Evolutionary conservation across 2,113 vertebrate species (phyloP).

Genomic region (Lophotis ruficrista): DNA sequence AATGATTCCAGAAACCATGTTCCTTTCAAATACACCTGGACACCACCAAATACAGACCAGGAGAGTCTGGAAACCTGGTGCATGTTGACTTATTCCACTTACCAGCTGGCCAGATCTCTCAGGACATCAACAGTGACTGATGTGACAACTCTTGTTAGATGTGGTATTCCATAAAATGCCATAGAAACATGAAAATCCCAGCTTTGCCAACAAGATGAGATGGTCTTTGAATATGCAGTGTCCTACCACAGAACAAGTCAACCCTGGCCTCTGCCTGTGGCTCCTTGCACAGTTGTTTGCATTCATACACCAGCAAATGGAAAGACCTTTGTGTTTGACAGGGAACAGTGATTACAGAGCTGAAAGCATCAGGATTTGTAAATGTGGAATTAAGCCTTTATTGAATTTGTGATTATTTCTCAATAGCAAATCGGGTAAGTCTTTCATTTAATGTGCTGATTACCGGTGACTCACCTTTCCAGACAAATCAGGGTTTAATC

Average conservation of each 20-base stretch:
- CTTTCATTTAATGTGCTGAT: slow-evolving; percentile 24
- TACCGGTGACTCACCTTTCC: slow-evolving; percentile 37
- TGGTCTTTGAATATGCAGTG: not conserved
- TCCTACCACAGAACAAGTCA: not conserved
- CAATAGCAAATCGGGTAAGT: not conserved
- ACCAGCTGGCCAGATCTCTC: not conserved
- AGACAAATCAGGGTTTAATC: slow-evolving; percentile 22
- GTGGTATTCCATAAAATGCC: not conserved
- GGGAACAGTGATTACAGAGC: not conserved
- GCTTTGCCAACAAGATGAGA: not conserved
- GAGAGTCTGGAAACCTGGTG: not conserved
- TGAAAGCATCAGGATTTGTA: not conserved
- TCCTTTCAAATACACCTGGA: not conserved
- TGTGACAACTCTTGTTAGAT: not conserved
- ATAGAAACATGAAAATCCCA: not conserved
- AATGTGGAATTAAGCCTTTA: slow-evolving; percentile 5
- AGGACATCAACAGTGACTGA: not conserved
- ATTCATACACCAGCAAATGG: not conserved
- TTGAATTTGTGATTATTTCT: slow-evolving; percentile 25
- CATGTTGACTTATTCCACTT: not conserved
- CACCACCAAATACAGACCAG: not conserved
- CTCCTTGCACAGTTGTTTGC: not conserved
- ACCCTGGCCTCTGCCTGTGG: fast-evolving
- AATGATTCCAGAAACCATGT: not conserved
- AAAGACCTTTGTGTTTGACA: not conserved